Base-by-base conservation (phyloP, 2,888 invertebrate species). In the Chrysolina haemoptera region DNA sequence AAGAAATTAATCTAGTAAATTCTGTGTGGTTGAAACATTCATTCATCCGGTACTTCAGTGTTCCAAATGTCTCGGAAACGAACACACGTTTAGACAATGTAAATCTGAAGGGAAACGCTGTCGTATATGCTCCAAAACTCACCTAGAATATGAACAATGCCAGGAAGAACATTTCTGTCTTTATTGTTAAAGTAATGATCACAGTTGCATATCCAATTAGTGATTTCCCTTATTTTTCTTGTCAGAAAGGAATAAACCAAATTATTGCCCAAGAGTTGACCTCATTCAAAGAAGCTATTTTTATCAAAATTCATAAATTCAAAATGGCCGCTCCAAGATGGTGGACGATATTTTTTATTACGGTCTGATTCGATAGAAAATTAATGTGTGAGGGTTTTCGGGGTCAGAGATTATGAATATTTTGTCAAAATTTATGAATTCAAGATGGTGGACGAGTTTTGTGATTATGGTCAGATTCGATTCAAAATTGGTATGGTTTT, bases 1-100 rank as follows among this genome's bases (percentile, higher is more conserved):
- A 63, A 27, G 14, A 55, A 55, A 70, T 70, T n/a, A 40, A 70
- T 65, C 14, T 70, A 53, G 55, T 63, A 18, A 64, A 68, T n/a
- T n/a, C n/a, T n/a, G n/a, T n/a, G n/a, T n/a, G n/a, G n/a, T n/a
- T n/a, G n/a, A n/a, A n/a, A n/a, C n/a, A n/a, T n/a, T n/a, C 43
- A 48, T 68, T 40, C 16, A 40, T 9, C 67, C 18, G 9, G 55
- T 67, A 9, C 40, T 53, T 10, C 67, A 67, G 40, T 67, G 55
- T 16, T 67, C 40, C 40, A 67, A 67, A n/a, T 67, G 53, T 66
- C 18, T 53, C 1, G 14, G 55, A 5, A 55, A 62, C 12, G 46
- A 50, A 1, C 69, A 69, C 16, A 27, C 64, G 8, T 18, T 9
- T 10, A 48, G 8, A 20, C 64, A 48, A 40, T 70, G 64, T 35